Conservation (phyloP, 2,113 vertebrate genomes). For the Madoqua kirkii region DNA sequence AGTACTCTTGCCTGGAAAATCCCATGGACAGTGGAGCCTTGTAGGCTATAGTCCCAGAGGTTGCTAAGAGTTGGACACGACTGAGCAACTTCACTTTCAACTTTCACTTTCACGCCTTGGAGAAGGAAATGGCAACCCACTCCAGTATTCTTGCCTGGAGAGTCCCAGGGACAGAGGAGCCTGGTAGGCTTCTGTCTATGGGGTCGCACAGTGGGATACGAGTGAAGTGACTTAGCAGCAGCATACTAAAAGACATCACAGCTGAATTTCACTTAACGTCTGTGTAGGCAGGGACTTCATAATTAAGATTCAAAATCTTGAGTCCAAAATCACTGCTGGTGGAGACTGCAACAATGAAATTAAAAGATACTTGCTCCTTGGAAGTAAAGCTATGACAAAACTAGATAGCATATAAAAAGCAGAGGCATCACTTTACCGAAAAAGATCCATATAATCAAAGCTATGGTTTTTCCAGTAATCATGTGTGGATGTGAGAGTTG, state of each 20-base stretch:
- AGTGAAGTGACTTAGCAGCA: background rate
- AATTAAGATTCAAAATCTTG: background rate
- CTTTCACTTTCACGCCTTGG: background rate
- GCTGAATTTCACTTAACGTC: background rate
- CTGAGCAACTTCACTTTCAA: background rate
- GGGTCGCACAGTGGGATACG: rapidly evolving
- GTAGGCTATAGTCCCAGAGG: background rate
- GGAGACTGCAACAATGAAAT: background rate
- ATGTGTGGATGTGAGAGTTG: background rate
- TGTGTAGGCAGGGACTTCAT: background rate
- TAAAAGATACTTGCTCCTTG: background rate
- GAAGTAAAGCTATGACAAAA: background rate
- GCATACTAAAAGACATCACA: background rate
- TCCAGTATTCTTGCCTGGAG: background rate
- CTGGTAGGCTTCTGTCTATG: background rate
- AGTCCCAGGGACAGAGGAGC: background rate
- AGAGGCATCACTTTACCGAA: background rate
- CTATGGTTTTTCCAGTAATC: background rate
- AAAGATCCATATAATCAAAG: background rate
- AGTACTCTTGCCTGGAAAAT: background rate
- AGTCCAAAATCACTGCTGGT: background rate
- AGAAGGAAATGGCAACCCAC: background rate
- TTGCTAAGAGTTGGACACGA: background rate
- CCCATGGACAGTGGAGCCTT: background rate
- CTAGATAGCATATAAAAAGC: background rate